A percentile compares a stretch with the other conserved stretches of the same genome.
These are phyloP conservation scores for Dasypus novemcinctus DNA, from an alignment of 2,113 vertebrate genomes.

Conservation along the genomic window DNA sequence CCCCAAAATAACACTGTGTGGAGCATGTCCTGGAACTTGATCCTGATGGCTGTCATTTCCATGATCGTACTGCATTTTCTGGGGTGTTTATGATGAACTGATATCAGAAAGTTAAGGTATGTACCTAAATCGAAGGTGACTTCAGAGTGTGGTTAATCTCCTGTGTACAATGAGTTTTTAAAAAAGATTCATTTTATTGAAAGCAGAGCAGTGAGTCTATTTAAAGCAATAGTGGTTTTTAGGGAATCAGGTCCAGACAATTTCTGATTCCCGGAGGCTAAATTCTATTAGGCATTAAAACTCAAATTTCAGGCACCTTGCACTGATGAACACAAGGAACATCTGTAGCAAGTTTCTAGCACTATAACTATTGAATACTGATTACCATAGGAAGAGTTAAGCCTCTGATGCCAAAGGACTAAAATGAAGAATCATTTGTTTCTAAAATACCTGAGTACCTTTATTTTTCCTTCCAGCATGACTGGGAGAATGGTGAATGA, in stretches of 20 bases:
- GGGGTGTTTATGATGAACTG: not conserved
- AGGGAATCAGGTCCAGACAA: constrained; percentile 59
- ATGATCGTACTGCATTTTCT: not conserved
- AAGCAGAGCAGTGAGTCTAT: constrained; percentile 45
- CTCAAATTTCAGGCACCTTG: constrained; percentile 69
- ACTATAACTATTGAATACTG: constrained; percentile 67
- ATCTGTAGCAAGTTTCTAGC: constrained; percentile 65
- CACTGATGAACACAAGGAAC: constrained; percentile 71
- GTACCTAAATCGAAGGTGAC: constrained; percentile 44
- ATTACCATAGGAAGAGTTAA: constrained; percentile 45
- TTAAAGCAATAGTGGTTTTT: constrained; percentile 55
- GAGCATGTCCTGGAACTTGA: not conserved
- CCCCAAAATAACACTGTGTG: not conserved
- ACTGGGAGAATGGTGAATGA: not conserved
- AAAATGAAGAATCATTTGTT: constrained; percentile 36
- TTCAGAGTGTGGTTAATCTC: constrained; percentile 58
- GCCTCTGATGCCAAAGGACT: not conserved
- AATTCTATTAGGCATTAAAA: constrained; percentile 75
- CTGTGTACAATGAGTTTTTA: constrained; percentile 58
- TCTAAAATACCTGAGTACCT: not conserved
- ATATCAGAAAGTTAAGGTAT: constrained; percentile 18
- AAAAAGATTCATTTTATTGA: constrained; percentile 59
- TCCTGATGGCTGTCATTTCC: not conserved
- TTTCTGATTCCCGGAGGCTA: constrained; percentile 59
- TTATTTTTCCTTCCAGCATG: constrained; percentile 5